Percentiles rank a stretch among this genome's conserved stretches.
Evolutionary conservation across 1,140 invertebrate species (phyloP).

Genomic region (Sesamia nonagrioides): DNA sequence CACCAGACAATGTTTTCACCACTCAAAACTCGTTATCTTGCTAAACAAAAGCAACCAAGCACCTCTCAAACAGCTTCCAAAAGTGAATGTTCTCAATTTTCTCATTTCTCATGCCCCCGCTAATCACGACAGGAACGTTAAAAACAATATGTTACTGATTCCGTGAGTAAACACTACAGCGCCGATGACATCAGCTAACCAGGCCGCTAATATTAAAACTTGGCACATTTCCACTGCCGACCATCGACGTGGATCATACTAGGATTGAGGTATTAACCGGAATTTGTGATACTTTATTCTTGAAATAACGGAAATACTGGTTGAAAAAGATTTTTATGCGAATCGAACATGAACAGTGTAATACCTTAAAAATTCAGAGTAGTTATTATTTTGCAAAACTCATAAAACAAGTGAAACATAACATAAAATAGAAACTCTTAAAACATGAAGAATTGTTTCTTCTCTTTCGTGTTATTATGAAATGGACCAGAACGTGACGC

Average conservation of each 20-base stretch:
- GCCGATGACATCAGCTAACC: constrained; percentile 70
- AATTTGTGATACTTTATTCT: background rate
- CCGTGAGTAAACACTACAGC: constrained; percentile 68
- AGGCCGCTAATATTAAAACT: constrained; percentile 76
- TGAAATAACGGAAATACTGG: background rate
- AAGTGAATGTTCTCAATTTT: constrained; percentile 6
- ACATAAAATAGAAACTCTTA: too few species aligned
- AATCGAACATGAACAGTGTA: too few species aligned
- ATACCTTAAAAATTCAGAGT: too few species aligned
- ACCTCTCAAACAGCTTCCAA: background rate
- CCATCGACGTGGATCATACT: constrained; percentile 63
- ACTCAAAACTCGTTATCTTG: background rate
- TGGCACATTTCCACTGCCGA: constrained; percentile 67
- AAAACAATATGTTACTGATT: constrained; percentile 54
- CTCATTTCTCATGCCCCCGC: constrained; percentile 12
- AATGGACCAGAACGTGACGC: too few species aligned
- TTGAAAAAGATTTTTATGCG: too few species aligned
- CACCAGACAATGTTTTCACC: background rate
- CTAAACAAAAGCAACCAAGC: background rate
- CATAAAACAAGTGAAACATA: too few species aligned
- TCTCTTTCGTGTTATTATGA: too few species aligned
- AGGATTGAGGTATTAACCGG: constrained; percentile 36
- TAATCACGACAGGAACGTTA: constrained; percentile 7
- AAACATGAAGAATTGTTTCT: too few species aligned
- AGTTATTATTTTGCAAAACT: too few species aligned